phyloP scores from a whole-genome alignment of 2,888 invertebrate genomes.

The Drosophila barbarae region DNA sequence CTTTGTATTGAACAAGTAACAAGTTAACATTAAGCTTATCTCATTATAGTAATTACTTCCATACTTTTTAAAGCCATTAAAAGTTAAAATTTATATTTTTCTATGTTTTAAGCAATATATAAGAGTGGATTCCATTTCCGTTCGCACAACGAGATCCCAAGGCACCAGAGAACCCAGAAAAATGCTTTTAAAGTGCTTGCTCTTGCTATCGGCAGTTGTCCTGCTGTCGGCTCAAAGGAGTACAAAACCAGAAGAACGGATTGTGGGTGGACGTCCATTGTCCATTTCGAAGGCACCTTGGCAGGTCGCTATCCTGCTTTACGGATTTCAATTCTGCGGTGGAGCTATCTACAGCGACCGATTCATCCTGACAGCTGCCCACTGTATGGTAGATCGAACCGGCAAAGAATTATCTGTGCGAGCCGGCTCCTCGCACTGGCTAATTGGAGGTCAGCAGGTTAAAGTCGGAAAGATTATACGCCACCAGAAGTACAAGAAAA shows the following conservation, averaged over 20 bases:
- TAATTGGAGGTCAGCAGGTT: background rate
- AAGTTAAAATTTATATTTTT: background rate
- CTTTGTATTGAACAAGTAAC: background rate
- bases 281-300: background rate
- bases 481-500: background rate
- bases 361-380: constrained; percentile 1
- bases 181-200: background rate
- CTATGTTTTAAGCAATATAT: background rate
- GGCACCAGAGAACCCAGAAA: background rate
- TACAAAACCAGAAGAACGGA: background rate
- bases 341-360: background rate
- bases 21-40: background rate
- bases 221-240: background rate
- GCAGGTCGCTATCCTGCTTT: background rate
- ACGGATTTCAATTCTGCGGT: background rate
- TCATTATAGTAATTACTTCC: background rate
- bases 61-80: background rate
- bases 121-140: background rate
- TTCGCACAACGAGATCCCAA: background rate
- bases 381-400: background rate
- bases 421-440: background rate
- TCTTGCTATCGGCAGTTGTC: background rate
- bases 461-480: background rate
- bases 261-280: background rate
- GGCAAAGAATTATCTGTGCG: background rate